Conservation (phyloP, 2,888 invertebrate genomes). For the Aleiodes alternator region DNA sequence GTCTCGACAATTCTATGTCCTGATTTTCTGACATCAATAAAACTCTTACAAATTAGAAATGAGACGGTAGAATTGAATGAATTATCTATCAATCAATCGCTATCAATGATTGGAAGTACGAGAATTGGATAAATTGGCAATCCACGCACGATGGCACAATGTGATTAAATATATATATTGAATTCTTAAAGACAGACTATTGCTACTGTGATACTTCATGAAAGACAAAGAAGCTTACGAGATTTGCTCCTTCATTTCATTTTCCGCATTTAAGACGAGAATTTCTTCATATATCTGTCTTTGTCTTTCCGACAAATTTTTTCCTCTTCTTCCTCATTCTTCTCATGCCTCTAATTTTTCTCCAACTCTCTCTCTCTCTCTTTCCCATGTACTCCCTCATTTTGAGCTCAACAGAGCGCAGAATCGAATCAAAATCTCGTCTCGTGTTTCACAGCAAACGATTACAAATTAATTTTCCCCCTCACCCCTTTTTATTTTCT, state of each 20-base stretch:
- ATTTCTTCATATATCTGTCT: slow-evolving; percentile 54
- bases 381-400: slow-evolving; percentile 1
- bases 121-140: neutral
- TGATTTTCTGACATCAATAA: neutral
- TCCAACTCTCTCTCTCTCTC: slow-evolving; percentile 15
- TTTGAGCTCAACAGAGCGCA: slow-evolving; percentile 34
- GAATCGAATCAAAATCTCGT: slow-evolving; percentile 56
- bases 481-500: slow-evolving; percentile 25
- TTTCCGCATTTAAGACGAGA: slow-evolving; percentile 56
- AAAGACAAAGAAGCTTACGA: slow-evolving; percentile 61
- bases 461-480: slow-evolving; percentile 56
- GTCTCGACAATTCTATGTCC: too few species aligned
- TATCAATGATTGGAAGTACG: neutral
- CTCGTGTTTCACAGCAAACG: slow-evolving; percentile 46
- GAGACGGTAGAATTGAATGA: neutral
- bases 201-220: slow-evolving; percentile 29
- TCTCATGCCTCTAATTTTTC: slow-evolving; percentile 17
- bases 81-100: slow-evolving; percentile 1
- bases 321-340: slow-evolving; percentile 1
- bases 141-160: slow-evolving; percentile 47
- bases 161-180: slow-evolving; percentile 69
- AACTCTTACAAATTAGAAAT: neutral
- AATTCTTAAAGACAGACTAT: neutral
- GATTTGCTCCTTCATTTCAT: slow-evolving; percentile 63
- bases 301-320: slow-evolving; percentile 30